phyloP scores from a whole-genome alignment of 2,113 vertebrate genomes.

The Myotis brandtii region DNA sequence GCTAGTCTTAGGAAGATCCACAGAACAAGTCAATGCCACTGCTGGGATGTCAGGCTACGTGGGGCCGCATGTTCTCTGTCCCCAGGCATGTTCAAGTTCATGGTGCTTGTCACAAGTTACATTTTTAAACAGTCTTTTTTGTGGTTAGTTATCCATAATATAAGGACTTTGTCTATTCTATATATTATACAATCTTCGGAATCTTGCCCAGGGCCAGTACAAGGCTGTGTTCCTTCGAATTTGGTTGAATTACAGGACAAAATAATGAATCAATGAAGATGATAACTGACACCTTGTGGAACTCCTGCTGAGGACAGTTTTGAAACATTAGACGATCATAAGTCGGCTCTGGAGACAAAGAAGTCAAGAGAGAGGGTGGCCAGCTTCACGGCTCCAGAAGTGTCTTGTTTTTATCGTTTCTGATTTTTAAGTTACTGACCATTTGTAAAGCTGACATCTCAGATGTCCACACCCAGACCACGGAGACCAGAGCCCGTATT shows the following conservation, averaged over 20 bases:
- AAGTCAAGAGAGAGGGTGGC: rapidly evolving
- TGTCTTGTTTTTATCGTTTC: neutral
- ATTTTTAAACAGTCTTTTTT: neutral
- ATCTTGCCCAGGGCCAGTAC: too few relatives aligned
- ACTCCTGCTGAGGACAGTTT: neutral
- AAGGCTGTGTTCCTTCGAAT: neutral
- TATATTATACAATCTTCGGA: rapidly evolving
- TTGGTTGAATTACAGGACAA: too few relatives aligned
- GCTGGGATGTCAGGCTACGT: rapidly evolving
- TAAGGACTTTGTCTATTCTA: neutral
- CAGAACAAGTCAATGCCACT: rapidly evolving
- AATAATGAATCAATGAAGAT: too few relatives aligned
- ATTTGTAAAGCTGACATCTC: rapidly evolving
- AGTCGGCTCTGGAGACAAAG: neutral
- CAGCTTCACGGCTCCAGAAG: too few relatives aligned
- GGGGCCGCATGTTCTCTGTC: rapidly evolving
- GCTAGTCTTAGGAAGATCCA: neutral
- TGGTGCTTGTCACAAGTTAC: neutral
- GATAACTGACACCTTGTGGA: rapidly evolving
- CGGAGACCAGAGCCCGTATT: neutral
- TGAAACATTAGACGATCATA: rapidly evolving
- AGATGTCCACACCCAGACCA: neutral
- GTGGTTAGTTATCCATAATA: neutral
- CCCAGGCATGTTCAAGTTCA: rapidly evolving
- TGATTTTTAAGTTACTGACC: neutral